Percentiles rank a stretch among this genome's conserved stretches.
Conservation (phyloP, 2,113 vertebrate species). For the Alosa alosa region DNA sequence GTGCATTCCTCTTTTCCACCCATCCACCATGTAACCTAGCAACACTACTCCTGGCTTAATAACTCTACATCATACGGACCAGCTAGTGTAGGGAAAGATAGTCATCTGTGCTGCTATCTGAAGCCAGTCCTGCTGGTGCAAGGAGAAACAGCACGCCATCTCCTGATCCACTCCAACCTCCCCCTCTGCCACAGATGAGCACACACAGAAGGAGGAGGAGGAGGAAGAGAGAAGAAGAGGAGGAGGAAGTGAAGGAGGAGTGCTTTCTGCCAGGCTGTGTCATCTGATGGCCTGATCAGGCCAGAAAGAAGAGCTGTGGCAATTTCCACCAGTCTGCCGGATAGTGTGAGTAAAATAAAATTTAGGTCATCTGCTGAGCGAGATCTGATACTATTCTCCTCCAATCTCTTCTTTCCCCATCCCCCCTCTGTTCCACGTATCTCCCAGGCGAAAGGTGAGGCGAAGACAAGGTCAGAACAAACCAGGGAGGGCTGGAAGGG, state of each 20-base stretch:
- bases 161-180: neutral
- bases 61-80: neutral
- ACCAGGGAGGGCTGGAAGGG: conserved; percentile 29
- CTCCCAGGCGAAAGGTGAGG: conserved; percentile 42
- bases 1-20: neutral
- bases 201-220: neutral
- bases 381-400: neutral
- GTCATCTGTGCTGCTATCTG: neutral
- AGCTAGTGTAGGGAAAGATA: neutral
- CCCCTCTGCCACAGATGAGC: neutral
- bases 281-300: neutral
- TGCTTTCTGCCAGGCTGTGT: neutral
- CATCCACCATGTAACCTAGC: neutral
- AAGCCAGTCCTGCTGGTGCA: neutral
- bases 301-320: neutral
- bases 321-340: neutral
- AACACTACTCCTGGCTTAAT: neutral
- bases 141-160: neutral
- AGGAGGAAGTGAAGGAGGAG: neutral
- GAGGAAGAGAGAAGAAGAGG: neutral
- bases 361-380: neutral
- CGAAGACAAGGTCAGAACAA: conserved; percentile 55
- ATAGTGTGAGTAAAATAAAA: conserved; percentile 10
- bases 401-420: neutral
- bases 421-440: conserved; percentile 37